A percentile compares a stretch with the other conserved stretches of the same genome.
Conservation (phyloP, 2,888 invertebrate species). For the Corythucha ciliata region DNA sequence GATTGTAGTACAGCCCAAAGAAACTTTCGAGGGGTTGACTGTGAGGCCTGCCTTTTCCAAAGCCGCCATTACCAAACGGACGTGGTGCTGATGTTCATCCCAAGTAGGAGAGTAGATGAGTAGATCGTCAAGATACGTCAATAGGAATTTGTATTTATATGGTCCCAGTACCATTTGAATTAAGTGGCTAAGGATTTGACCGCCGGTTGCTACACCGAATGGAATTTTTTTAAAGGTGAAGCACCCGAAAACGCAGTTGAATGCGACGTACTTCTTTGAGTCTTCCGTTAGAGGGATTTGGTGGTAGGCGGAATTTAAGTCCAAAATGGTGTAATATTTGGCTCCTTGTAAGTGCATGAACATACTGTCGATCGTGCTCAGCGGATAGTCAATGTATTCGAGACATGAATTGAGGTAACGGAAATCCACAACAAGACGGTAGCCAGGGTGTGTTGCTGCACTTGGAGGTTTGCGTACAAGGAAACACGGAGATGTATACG, state of each 20-base stretch:
- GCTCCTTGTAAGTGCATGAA: slow-evolving; percentile 10
- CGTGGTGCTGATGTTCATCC: slow-evolving; percentile 19
- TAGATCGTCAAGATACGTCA: slow-evolving; percentile 29
- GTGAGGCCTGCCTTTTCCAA: slow-evolving; percentile 28
- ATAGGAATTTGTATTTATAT: slow-evolving; percentile 24
- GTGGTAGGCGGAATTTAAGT: slow-evolving; percentile 24
- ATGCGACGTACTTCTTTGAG: slow-evolving; percentile 17
- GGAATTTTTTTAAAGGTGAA: slow-evolving; percentile 23
- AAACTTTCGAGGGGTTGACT: slow-evolving; percentile 32
- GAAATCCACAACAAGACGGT: slow-evolving; percentile 31
- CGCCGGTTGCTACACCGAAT: slow-evolving; percentile 24
- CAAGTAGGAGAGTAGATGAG: slow-evolving; percentile 22
- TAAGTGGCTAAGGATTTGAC: slow-evolving; percentile 23
- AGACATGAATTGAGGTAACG: slow-evolving; percentile 14
- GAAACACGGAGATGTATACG: slow-evolving; percentile 10
- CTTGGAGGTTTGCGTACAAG: slow-evolving; percentile 1
- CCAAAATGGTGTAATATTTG: slow-evolving; percentile 20
- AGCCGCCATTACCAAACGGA: slow-evolving; percentile 22
- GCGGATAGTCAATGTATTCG: slow-evolving; percentile 8
- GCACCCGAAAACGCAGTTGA: slow-evolving; percentile 14
- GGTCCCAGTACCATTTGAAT: slow-evolving; percentile 25
- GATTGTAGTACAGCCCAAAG: slow-evolving; percentile 16
- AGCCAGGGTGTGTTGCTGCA: neutral
- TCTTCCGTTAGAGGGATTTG: slow-evolving; percentile 18
- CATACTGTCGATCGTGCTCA: slow-evolving; percentile 13